Evolutionary conservation across 1,140 invertebrate species (phyloP), one percentile per base, ranked within the genome.

Genomic region (Dinothrombium tinctorium): DNA sequence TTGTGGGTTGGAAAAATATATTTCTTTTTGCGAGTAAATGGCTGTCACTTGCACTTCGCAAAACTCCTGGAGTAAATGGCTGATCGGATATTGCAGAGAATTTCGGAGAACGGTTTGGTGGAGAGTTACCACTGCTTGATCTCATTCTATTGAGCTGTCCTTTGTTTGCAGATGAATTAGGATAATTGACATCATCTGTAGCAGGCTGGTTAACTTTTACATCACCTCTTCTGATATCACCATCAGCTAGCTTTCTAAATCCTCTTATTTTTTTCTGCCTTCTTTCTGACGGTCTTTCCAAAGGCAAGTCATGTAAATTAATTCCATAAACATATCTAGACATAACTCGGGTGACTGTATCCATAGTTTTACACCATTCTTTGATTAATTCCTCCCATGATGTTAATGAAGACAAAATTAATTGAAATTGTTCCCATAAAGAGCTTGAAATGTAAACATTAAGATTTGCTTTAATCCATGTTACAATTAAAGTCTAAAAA

Each of bases 301-400:
- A 55, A 1, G 83, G 83, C 28, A 90, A 59, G 60, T 92, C 82
- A 38, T 74, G 74, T 31, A 95, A 59, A 62, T 94, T 86, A 44
- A 95, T 63, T 47, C 76, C 74, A 53, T 94, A 95, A 19, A 94
- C 83, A 53, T 90, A 82, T 23, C 79, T 69, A 0, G 84, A 84
- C 25, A 94, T 62, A 19, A 94, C 83, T 49, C 83, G 65, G 0
- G 86, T 94, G 46, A 94, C 57, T 0, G 84, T 92, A 53, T 92
- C 84, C 69, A 95, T 74, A 15, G 87, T 94, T 79, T 92, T 94
- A 37, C 80, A 79, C 87, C 87, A 95, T 57, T 96, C 86, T 45
- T 74, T 76, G 46, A 96, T 82, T 1, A 96, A 64, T 56, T 94
- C 86, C 54, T 92, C 81, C 75, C 86, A 94, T 47, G 77, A 75